Evolutionary conservation across 2,888 invertebrate genomes (phyloP).

Genomic region (Tachina lurida): DNA sequence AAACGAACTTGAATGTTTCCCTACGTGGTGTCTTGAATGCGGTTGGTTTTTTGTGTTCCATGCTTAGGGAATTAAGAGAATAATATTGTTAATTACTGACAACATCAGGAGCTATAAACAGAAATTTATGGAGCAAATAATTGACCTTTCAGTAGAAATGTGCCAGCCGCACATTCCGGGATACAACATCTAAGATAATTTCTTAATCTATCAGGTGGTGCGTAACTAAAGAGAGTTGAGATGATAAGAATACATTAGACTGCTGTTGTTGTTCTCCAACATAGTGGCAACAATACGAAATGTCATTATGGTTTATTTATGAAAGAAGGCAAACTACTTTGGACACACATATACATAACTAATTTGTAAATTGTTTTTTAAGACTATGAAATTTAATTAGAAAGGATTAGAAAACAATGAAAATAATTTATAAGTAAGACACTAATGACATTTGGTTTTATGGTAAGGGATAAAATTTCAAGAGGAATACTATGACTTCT

Average conservation of each 20-base stretch:
- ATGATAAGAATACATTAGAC: too few species aligned
- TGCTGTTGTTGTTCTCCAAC: neutral
- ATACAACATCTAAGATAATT: conserved; percentile 31
- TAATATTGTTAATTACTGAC: conserved; percentile 57
- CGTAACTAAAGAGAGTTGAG: conserved; percentile 1
- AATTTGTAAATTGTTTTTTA: too few species aligned
- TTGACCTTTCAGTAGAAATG: neutral
- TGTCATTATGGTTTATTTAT: conserved; percentile 52
- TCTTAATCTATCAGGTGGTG: conserved; percentile 15
- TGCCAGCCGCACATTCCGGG: neutral
- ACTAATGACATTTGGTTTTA: too few species aligned
- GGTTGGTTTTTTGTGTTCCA: conserved; percentile 38
- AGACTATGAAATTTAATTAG: too few species aligned
- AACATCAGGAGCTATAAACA: conserved; percentile 24
- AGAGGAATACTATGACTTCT: too few species aligned
- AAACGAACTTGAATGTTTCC: too few species aligned
- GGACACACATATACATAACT: neutral
- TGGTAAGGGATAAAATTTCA: too few species aligned
- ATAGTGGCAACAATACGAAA: neutral
- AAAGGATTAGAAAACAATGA: too few species aligned
- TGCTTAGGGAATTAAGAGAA: conserved; percentile 43
- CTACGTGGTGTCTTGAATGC: conserved; percentile 8
- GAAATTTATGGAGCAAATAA: conserved; percentile 47
- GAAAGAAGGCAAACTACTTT: conserved; percentile 3
- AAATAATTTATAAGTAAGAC: too few species aligned